Conservation (phyloP, 1,140 invertebrate genomes). For the Samia ricini region DNA sequence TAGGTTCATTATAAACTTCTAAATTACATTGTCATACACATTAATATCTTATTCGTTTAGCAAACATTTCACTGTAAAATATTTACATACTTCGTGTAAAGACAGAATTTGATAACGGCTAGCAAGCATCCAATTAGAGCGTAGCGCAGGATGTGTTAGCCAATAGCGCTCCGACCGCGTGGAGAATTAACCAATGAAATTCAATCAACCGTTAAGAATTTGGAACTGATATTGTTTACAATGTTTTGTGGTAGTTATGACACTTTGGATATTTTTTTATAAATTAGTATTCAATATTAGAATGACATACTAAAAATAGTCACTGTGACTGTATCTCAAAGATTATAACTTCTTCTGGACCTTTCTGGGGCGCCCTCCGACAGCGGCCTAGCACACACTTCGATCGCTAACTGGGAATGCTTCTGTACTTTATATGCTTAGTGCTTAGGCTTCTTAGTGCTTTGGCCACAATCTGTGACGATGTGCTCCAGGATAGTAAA, state of each 20-base stretch:
- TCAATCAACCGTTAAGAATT: slow-evolving; percentile 22
- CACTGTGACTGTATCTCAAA: too few species aligned
- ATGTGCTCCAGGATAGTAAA: too few species aligned
- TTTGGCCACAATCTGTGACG: too few species aligned
- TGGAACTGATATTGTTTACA: background rate
- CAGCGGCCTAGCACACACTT: too few species aligned
- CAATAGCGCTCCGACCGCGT: slow-evolving; percentile 24
- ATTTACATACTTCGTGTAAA: background rate
- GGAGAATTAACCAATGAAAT: slow-evolving; percentile 24
- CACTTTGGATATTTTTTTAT: background rate
- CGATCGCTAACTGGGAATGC: too few species aligned
- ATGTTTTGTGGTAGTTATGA: background rate
- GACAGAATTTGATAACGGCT: background rate
- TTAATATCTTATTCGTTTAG: background rate
- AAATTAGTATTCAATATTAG: too few species aligned
- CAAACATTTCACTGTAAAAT: background rate
- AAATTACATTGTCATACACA: background rate
- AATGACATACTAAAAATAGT: too few species aligned
- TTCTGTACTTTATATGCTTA: too few species aligned
- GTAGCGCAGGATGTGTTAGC: slow-evolving; percentile 28
- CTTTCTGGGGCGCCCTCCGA: too few species aligned
- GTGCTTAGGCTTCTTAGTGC: too few species aligned
- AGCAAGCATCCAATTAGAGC: slow-evolving; percentile 40
- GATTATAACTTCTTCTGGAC: too few species aligned
- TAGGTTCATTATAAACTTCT: background rate